Base-by-base conservation (phyloP, 2,113 vertebrate species). In the Poeciliopsis retropinna region DNA sequence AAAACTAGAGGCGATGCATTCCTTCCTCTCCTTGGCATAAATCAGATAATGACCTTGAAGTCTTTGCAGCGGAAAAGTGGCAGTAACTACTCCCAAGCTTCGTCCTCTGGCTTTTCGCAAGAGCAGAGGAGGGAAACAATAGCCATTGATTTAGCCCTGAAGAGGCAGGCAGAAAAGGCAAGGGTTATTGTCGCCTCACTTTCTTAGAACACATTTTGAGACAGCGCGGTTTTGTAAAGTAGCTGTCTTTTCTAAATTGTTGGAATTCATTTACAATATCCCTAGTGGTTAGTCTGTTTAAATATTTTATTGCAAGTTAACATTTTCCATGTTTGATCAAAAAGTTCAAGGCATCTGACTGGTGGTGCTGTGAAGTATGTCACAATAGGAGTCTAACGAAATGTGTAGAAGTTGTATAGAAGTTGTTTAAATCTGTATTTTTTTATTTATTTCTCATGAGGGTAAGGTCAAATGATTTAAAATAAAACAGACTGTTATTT, bases 21-120 rank as follows among this genome's bases (percentile, higher is more conserved):
- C 39, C 84, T 89, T 88, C 91, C 85, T 88, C 74, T 78, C 72
- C 73, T 79, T 28, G 54, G 85, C 86, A 87, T 89, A 75, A 90
- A 94, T 93, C 90, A 89, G 90, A 92, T 91, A 93, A 92, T 92
- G 89, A 94, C 93, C 93, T 94, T 94, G 93, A 92, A 90, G 90
- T 88, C 78, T 84, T 81, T 82, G 88, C 79, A 31, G 74, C 51
- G 79, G 87, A 87, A 80, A 76, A 79, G 87, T 80, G 74, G 78
- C 62, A 65, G 87, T 93, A 92, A 93, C 85, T 89, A 92, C 90
- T 93, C 90, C 88, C 87, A 86, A 87, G 83, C 82, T 82, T 74
- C 77, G 73, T 82, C 83, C 75, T 85, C 81, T 89, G 90, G 87
- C 89, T 94, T 88, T 89, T 81, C 76, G 74, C 89, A 91, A 91